Conservation (phyloP, 2,888 invertebrate genomes). For the Dione vanillae region DNA sequence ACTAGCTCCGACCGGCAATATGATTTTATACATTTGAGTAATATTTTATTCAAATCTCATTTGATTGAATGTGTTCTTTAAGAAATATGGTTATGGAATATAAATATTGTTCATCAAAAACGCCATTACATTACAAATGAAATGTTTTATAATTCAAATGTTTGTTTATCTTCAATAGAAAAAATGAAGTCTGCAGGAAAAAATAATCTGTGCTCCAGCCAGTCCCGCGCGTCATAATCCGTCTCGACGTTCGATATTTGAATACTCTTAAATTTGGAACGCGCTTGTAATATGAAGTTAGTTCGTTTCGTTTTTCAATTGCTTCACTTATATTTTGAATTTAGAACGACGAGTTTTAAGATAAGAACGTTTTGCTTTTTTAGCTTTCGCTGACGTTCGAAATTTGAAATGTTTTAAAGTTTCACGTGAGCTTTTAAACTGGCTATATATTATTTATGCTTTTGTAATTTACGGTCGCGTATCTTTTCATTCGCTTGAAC, state of each 20-base stretch:
- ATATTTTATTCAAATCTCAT: conserved; percentile 82
- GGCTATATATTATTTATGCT: conserved; percentile 30
- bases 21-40: conserved; percentile 80
- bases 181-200: conserved; percentile 48
- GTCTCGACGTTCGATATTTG: conserved; percentile 80
- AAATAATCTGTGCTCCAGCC: conserved; percentile 59
- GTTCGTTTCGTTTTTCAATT: conserved; percentile 82
- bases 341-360: conserved; percentile 73
- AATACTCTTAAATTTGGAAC: conserved; percentile 82
- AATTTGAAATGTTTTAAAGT: conserved; percentile 49
- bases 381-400: conserved; percentile 51
- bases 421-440: conserved; percentile 29
- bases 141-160: conserved; percentile 67
- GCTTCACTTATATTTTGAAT: conserved; percentile 82
- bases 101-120: conserved; percentile 50
- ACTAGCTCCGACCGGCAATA: conserved; percentile 72
- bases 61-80: conserved; percentile 79
- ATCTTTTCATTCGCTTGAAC: conserved; percentile 1
- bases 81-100: conserved; percentile 54
- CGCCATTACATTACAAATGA: conserved; percentile 45
- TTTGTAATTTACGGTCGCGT: conserved; percentile 14
- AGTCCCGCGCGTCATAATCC: conserved; percentile 71
- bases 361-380: conserved; percentile 60
- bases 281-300: conserved; percentile 78
- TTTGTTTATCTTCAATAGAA: conserved; percentile 46